A percentile compares a stretch with the other conserved stretches of the same genome.
phyloP scores from a whole-genome alignment of 2,797 vertebrate species.

The Acanthis flammea region DNA sequence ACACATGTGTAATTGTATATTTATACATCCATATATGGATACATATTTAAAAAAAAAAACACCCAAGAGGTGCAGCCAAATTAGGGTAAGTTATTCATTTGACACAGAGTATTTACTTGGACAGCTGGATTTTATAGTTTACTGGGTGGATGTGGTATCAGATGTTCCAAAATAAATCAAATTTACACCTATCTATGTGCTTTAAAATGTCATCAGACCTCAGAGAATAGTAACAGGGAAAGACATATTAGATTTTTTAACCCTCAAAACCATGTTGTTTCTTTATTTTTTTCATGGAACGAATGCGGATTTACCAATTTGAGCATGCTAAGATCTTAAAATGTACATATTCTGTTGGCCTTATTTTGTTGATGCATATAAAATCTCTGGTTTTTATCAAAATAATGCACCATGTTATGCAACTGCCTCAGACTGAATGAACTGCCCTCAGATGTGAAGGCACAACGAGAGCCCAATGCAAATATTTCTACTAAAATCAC shows the following conservation, averaged over 20 bases:
- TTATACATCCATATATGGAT: not conserved
- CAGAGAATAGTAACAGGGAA: not conserved
- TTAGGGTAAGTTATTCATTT: not conserved
- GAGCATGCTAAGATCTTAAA: not conserved
- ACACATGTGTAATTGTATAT: not conserved
- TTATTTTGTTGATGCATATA: not conserved
- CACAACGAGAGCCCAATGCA: fast-evolving
- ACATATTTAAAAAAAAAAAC: not conserved
- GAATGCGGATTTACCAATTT: not conserved
- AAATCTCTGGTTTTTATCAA: not conserved
- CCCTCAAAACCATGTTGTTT: not conserved
- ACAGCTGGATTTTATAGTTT: constrained; percentile 27
- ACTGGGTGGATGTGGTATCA: not conserved
- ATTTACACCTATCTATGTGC: not conserved
- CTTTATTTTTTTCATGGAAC: not conserved
- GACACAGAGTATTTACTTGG: not conserved
- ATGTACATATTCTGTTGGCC: not conserved
- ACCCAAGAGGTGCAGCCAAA: not conserved
- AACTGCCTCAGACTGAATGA: not conserved
- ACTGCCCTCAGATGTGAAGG: not conserved
- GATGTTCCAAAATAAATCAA: constrained; percentile 9
- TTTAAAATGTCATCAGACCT: not conserved
- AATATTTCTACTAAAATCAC: not conserved
- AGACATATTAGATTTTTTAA: not conserved
- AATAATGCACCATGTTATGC: not conserved